These are phyloP conservation scores for Gymnoscopelus microlampas DNA, from an alignment of 2,797 vertebrate species.

Conservation along the genomic window DNA sequence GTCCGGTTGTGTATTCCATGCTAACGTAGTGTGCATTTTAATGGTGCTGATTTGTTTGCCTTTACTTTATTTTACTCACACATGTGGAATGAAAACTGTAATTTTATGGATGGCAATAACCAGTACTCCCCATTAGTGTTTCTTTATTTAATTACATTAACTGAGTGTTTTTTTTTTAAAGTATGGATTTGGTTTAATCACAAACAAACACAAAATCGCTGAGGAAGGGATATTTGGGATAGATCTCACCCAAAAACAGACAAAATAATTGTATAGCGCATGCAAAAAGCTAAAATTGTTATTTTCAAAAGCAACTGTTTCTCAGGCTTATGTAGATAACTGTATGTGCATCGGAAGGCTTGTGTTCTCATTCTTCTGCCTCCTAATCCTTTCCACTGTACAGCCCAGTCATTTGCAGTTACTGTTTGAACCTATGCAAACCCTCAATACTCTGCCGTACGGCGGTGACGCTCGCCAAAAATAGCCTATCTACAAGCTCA, in stretches of 20 bases:
- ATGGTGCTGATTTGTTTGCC: neutral
- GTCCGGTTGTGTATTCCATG: neutral
- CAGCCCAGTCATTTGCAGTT: slow-evolving; percentile 61
- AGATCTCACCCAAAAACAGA: neutral
- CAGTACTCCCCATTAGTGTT: neutral
- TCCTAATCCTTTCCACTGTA: slow-evolving; percentile 49
- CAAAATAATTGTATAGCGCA: neutral
- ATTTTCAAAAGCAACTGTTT: slow-evolving; percentile 26
- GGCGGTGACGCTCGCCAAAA: too few relatives aligned
- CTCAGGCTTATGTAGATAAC: slow-evolving; percentile 28
- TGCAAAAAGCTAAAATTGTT: slow-evolving; percentile 1
- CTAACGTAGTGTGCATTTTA: neutral
- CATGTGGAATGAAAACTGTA: neutral
- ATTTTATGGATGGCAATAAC: too few relatives aligned
- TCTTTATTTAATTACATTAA: neutral
- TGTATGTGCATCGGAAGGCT: slow-evolving; percentile 49
- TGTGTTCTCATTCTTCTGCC: slow-evolving; percentile 26
- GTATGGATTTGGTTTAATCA: neutral
- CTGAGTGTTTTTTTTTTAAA: neutral
- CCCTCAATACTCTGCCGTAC: slow-evolving; percentile 25
- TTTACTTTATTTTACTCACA: neutral
- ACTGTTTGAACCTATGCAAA: slow-evolving; percentile 82
- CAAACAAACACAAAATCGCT: neutral
- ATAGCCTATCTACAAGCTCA: too few relatives aligned
- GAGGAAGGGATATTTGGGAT: slow-evolving; percentile 20